Conservation (phyloP, 2,888 invertebrate species). For the Heliconius erato region DNA sequence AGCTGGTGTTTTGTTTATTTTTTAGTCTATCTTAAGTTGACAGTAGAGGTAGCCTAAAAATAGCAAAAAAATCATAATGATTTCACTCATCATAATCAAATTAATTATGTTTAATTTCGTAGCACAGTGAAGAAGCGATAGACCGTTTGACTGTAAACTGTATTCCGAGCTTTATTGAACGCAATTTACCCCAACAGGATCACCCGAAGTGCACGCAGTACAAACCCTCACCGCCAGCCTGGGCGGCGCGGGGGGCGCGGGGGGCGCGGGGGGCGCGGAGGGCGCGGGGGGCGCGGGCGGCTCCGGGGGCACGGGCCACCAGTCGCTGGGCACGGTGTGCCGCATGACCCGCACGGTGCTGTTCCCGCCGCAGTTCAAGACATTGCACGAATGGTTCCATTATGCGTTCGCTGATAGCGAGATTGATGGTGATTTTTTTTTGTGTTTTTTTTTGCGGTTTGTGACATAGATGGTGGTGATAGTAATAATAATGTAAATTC, state of each 20-base stretch:
- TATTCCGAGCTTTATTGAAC: neutral
- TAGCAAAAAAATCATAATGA: too few species aligned
- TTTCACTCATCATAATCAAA: too few species aligned
- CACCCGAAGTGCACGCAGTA: constrained; percentile 91
- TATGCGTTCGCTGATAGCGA: constrained; percentile 98
- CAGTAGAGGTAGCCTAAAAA: too few species aligned
- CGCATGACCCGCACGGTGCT: constrained; percentile 95
- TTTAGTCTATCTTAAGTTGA: too few species aligned
- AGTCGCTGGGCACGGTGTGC: constrained; percentile 97
- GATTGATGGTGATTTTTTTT: constrained; percentile 92
- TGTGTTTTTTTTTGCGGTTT: neutral
- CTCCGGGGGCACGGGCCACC: constrained; percentile 89
- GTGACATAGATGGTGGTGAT: too few species aligned
- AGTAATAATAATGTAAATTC: too few species aligned
- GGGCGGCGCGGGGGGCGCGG: constrained; percentile 84
- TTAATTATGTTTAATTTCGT: too few species aligned
- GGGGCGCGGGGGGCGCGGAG: constrained; percentile 87
- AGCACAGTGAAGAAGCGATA: too few species aligned
- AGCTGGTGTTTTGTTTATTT: too few species aligned
- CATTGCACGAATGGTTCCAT: constrained; percentile 97
- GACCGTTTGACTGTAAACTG: too few species aligned
- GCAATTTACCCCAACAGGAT: constrained; percentile 66
- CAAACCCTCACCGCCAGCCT: constrained; percentile 96
- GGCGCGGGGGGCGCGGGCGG: constrained; percentile 75
- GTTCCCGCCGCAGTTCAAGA: constrained; percentile 98